Evolutionary conservation across 2,113 vertebrate species (phyloP), one percentile per base, ranked within the genome.

Genomic region (Gallinago paraguaiae): DNA sequence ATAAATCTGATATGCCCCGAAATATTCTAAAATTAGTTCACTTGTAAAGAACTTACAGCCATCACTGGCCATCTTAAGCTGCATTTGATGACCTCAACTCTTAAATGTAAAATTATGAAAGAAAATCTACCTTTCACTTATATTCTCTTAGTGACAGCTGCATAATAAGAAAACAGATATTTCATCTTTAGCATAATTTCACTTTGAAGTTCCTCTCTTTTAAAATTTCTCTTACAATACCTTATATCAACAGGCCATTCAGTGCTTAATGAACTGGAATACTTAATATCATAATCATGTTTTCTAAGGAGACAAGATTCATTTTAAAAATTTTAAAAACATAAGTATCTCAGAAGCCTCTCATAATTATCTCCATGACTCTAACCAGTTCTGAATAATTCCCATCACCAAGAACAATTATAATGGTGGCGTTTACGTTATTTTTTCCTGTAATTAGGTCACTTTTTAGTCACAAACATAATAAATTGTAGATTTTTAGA

Each of bases 101-200:
- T 69, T 85, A 91, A 77, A 60, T 57, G 4, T 70, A 81, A 79
- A 95, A 94, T 95, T 96, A 84, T 59, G 68, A 83, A 82, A 56
- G 71, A 95, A 97, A 97, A 82, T 54, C 68, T 93, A 84, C 51
- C 71, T 94, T 95, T 93, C 59, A 69, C 64, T 68, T 84, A 86
- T 93, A 94, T 93, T 79, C 20, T 80, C 9, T 30, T 63, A 15
- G 39, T 83, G 85, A 92, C 60, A 94, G 82, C 71, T 81, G 24
- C 59, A 88, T 93, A 92, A 96, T 84, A 95, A 95, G 20, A 19
- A 57, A 85, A n/a, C 2, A 88, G 65, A 76, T 65, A 96, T 86
- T 94, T 95, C 59, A 89, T 33, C 28, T 95, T 96, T 88, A 90
- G 27, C 27, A 93, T 92, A 91, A 91, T 93, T 86, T 94, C 67